A percentile compares a stretch with the other conserved stretches of the same genome.
Evolutionary conservation across 2,888 invertebrate species (phyloP).

Genomic region (Drosophila paramelanica): DNA sequence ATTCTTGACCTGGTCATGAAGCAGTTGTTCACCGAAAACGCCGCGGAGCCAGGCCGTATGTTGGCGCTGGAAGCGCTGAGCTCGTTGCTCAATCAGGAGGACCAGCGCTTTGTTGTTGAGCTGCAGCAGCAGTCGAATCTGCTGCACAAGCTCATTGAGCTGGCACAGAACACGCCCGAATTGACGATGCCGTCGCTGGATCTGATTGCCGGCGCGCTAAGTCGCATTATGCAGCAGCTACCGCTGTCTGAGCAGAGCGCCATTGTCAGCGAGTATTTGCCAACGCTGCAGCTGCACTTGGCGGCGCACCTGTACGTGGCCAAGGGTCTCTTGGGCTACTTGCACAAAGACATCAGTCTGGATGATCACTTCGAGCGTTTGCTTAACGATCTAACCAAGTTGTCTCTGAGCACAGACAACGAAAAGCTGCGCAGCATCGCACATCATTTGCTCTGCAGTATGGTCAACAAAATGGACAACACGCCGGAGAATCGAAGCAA

Average conservation of each 20-base stretch:
- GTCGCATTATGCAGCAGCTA: conserved; percentile 85
- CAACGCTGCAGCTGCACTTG: conserved; percentile 74
- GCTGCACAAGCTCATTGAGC: conserved; percentile 84
- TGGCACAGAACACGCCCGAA: conserved; percentile 63
- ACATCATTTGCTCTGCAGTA: conserved; percentile 82
- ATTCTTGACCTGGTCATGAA: conserved; percentile 78
- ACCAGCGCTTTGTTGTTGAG: conserved; percentile 82
- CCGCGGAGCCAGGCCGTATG: conserved; percentile 60
- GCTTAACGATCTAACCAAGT: conserved; percentile 76
- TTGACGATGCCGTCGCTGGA: conserved; percentile 75
- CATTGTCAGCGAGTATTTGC: conserved; percentile 85
- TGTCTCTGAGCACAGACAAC: conserved; percentile 77
- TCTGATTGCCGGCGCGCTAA: conserved; percentile 85
- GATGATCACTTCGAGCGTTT: conserved; percentile 83
- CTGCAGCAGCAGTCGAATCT: conserved; percentile 85
- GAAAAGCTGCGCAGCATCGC: conserved; percentile 74
- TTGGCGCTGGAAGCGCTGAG: conserved; percentile 82
- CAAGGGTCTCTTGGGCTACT: conserved; percentile 82
- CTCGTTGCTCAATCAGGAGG: conserved; percentile 65
- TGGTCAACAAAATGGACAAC: conserved; percentile 83
- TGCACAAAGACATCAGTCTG: conserved; percentile 80
- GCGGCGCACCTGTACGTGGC: conserved; percentile 81
- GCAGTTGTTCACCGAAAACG: conserved; percentile 64
- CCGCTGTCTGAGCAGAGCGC: conserved; percentile 85
- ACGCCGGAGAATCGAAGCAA: conserved; percentile 64